Base-by-base conservation (phyloP, 2,797 vertebrate genomes). In the Hydrocynus forskahlii region DNA sequence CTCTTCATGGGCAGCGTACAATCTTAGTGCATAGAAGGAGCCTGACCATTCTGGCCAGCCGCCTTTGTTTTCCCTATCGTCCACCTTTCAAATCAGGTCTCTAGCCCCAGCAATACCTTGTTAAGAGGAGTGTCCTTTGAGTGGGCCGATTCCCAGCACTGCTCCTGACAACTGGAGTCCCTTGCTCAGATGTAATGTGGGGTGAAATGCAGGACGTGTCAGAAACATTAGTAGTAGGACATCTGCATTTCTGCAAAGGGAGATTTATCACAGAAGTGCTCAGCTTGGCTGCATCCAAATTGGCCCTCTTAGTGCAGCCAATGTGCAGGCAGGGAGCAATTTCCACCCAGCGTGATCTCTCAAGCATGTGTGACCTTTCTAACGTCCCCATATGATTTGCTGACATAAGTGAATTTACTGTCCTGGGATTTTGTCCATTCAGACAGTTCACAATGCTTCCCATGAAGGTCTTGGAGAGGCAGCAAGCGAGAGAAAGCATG, bases 291-390 rank as follows among this genome's bases (percentile, higher is more conserved):
- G 52, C 16, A 4, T 68, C 64, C 50, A 77, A 76, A 84, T 62
- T 1, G 25, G 19, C 35, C 54, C 52, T 72, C n/a, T 59, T 80
- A 45, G 21, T 45, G 75, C 78, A 73, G 69, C 13, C n/a, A 69
- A 73, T 57, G 59, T 45, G 57, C 12, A 52, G 78, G 54, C 38
- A 19, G 35, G 43, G 78, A 57, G 60, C 67, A 43, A 77, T 78
- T 69, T 84, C 60, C 63, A 74, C 83, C 62, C 63, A 35, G 69
- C 76, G 35, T 74, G 75, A 74, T 81, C 55, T 78, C 59, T 54
- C 62, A 78, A 84, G 75, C 77, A 78, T 74, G 63, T 68, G 35
- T 78, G 78, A 80, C 78, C 78, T 83, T 83, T 83, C 77, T 66
- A 60, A 80, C 60, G 67, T 59, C 73, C 70, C 57, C 66, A n/a